phyloP scores from a whole-genome alignment of 2,888 invertebrate genomes.

The Cerastoderma edule region DNA sequence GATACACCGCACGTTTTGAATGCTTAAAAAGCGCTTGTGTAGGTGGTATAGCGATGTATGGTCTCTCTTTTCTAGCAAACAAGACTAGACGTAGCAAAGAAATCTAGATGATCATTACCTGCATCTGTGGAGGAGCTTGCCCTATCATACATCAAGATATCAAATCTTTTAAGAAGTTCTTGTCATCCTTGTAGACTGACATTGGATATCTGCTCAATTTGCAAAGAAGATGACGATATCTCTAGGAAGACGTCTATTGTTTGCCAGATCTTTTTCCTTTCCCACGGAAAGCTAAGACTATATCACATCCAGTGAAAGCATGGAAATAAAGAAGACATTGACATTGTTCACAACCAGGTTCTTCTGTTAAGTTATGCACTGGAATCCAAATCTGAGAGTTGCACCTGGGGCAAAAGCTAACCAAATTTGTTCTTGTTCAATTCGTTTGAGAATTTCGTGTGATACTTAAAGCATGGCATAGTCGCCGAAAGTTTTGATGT shows the following conservation, averaged over 20 bases:
- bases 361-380: conserved; percentile 1
- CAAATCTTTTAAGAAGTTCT: neutral
- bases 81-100: no score
- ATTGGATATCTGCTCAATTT: conserved; percentile 2
- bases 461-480: neutral
- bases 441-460: neutral
- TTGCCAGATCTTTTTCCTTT: no score
- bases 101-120: neutral
- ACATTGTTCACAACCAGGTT: neutral
- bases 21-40: neutral
- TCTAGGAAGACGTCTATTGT: no score
- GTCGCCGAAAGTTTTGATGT: neutral
- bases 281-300: no score
- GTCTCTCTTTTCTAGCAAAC: neutral
- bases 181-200: neutral
- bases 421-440: neutral
- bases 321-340: no score
- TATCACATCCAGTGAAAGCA: no score
- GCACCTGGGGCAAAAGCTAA: neutral
- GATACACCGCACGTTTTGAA: neutral
- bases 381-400: neutral
- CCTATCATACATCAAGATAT: no score
- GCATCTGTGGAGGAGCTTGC: neutral
- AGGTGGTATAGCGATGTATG: no score
- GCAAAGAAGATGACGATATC: neutral